phyloP scores from a whole-genome alignment of 2,113 vertebrate species.

The Lophius piscatorius region DNA sequence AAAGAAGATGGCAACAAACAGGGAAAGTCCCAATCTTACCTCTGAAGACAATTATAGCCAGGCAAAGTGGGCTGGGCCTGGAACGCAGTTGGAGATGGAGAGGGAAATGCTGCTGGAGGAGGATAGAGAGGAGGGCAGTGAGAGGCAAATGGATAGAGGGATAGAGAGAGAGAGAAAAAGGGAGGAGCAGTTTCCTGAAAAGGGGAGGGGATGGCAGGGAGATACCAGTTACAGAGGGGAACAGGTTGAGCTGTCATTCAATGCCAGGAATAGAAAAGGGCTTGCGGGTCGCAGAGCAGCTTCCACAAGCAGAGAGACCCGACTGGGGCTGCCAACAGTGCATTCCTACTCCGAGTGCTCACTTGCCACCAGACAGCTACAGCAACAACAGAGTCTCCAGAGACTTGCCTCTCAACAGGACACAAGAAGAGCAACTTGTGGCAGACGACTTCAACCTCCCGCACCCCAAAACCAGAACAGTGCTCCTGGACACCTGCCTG shows the following conservation, averaged over 20 bases:
- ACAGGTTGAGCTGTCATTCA: conserved; percentile 91
- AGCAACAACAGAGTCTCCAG: conserved; percentile 76
- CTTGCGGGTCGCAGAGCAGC: conserved; percentile 76
- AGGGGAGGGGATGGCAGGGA: conserved; percentile 71
- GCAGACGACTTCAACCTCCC: conserved; percentile 64
- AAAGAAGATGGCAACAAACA: conserved; percentile 60
- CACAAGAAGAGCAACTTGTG: conserved; percentile 48
- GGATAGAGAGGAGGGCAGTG: conserved; percentile 46
- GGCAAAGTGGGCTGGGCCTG: conserved; percentile 60
- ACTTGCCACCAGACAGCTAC: conserved; percentile 72
- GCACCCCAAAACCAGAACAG: conserved; percentile 55
- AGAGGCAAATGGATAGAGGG: conserved; percentile 45
- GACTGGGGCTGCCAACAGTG: conserved; percentile 71
- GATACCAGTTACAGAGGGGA: conserved; percentile 80
- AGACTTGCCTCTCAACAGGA: conserved; percentile 72
- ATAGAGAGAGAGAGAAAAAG: conserved; percentile 61
- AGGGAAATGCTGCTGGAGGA: conserved; percentile 59
- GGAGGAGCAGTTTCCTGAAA: conserved; percentile 68
- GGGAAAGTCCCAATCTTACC: conserved; percentile 69
- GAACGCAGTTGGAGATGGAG: conserved; percentile 64
- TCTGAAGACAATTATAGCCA: conserved; percentile 64
- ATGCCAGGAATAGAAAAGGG: conserved; percentile 87
- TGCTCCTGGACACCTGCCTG: conserved; percentile 39
- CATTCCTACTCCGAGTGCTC: conserved; percentile 79
- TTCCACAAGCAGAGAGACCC: conserved; percentile 76